Evolutionary conservation across 2,113 vertebrate species (phyloP).

Genomic region (Hippocampus zosterae): DNA sequence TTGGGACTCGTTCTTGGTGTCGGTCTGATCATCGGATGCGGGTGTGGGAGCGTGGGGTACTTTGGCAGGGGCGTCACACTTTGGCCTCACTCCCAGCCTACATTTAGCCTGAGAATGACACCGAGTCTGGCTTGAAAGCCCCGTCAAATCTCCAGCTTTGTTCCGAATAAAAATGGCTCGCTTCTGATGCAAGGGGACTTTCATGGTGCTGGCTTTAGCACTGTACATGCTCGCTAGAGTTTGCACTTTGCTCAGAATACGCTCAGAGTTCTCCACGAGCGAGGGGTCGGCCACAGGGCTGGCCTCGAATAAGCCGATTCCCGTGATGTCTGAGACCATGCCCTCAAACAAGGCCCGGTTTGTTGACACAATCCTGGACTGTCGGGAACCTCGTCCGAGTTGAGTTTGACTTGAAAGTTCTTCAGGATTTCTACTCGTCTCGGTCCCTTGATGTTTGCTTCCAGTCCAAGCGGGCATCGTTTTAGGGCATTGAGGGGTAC

Average conservation of each 20-base stretch:
- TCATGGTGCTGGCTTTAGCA: constrained; percentile 76
- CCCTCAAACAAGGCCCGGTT: constrained; percentile 51
- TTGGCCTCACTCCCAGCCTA: neutral
- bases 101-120: neutral
- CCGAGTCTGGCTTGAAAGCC: constrained; percentile 11
- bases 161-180: constrained; percentile 16
- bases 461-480: constrained; percentile 1
- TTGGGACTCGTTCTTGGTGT: neutral
- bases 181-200: constrained; percentile 70
- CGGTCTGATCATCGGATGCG: neutral
- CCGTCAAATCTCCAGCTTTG: constrained; percentile 11
- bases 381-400: constrained; percentile 56
- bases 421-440: constrained; percentile 22
- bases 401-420: constrained; percentile 51
- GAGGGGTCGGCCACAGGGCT: constrained; percentile 54
- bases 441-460: constrained; percentile 8
- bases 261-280: constrained; percentile 74
- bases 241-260: constrained; percentile 83
- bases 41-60: neutral
- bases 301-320: constrained; percentile 65
- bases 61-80: neutral
- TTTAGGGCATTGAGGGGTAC: neutral
- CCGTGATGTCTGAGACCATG: constrained; percentile 47
- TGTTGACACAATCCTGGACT: constrained; percentile 40
- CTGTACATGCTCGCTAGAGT: constrained; percentile 84